Conservation (phyloP, 2,797 vertebrate genomes). For the Pelobates cultripes region DNA sequence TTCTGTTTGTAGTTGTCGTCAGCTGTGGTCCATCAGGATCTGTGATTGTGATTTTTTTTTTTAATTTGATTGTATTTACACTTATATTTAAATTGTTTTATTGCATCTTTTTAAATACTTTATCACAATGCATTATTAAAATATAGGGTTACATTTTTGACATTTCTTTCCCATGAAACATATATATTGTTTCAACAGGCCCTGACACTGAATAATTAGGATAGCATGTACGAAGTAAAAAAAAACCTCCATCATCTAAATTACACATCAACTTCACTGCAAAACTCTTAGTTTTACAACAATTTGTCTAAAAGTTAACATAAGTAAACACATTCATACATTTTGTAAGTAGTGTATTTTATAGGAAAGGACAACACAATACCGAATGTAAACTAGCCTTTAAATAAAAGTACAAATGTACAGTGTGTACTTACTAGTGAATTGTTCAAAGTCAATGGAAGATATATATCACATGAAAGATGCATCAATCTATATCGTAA, state of each 20-base stretch:
- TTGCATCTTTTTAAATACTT: too few relatives aligned
- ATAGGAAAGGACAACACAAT: slow-evolving; percentile 23
- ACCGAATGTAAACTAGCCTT: slow-evolving; percentile 21
- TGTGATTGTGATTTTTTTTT: too few relatives aligned
- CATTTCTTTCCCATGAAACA: too few relatives aligned
- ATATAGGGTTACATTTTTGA: too few relatives aligned
- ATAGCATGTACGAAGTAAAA: not conserved
- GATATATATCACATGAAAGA: slow-evolving; percentile 35
- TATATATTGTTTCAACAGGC: too few relatives aligned
- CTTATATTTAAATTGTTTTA: too few relatives aligned
- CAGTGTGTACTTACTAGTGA: slow-evolving; percentile 3
- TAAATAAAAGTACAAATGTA: slow-evolving; percentile 11
- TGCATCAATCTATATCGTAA: slow-evolving; percentile 28
- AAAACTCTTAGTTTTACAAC: slow-evolving; percentile 14
- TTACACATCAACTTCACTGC: slow-evolving; percentile 6
- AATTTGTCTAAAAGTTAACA: slow-evolving; percentile 8
- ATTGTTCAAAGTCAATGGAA: slow-evolving; percentile 35
- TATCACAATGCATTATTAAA: too few relatives aligned
- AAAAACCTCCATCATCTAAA: not conserved
- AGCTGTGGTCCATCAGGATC: too few relatives aligned
- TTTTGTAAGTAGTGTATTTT: slow-evolving; percentile 14
- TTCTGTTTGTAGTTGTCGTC: too few relatives aligned
- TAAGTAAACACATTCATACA: slow-evolving; percentile 20
- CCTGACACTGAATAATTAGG: too few relatives aligned
- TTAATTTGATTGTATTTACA: too few relatives aligned